A percentile compares a stretch with the other conserved stretches of the same genome.
phyloP scores from a whole-genome alignment of 2,797 vertebrate genomes.

The Diceros bicornis region DNA sequence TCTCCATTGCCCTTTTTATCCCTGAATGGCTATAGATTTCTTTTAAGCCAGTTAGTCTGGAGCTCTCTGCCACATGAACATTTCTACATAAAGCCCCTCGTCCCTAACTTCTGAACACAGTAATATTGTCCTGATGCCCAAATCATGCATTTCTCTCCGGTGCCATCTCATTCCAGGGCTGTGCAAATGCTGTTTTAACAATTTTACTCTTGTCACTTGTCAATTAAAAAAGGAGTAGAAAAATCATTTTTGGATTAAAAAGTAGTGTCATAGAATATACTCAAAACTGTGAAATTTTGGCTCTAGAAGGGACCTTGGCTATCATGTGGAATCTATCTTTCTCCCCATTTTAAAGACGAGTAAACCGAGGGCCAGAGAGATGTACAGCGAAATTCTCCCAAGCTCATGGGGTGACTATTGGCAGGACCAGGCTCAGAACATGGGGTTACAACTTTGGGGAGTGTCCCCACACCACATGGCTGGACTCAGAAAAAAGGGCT shows the following conservation, averaged over 20 bases:
- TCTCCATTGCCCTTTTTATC: not conserved
- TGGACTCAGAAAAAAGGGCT: not conserved
- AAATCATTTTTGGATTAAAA: not conserved
- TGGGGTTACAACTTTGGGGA: not conserved
- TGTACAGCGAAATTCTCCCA: not conserved
- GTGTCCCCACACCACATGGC: accelerated
- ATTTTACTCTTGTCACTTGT: not conserved
- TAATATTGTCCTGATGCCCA: not conserved
- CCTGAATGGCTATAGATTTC: not conserved
- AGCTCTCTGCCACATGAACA: too few relatives aligned
- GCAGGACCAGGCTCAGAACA: not conserved
- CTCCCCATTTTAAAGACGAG: not conserved
- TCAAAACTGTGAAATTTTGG: conserved; percentile 8
- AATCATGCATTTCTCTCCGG: not conserved
- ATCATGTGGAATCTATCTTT: not conserved
- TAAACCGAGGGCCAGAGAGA: not conserved
- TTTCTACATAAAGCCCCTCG: not conserved
- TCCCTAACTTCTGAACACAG: not conserved
- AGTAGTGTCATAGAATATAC: not conserved
- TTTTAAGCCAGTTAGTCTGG: not conserved
- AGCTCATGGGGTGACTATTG: not conserved
- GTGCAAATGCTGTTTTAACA: not conserved
- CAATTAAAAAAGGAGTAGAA: not conserved
- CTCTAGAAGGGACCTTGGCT: not conserved
- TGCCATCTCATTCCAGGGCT: not conserved